phyloP scores from a whole-genome alignment of 2,113 vertebrate species.

The Trochalopteron elliotii region DNA sequence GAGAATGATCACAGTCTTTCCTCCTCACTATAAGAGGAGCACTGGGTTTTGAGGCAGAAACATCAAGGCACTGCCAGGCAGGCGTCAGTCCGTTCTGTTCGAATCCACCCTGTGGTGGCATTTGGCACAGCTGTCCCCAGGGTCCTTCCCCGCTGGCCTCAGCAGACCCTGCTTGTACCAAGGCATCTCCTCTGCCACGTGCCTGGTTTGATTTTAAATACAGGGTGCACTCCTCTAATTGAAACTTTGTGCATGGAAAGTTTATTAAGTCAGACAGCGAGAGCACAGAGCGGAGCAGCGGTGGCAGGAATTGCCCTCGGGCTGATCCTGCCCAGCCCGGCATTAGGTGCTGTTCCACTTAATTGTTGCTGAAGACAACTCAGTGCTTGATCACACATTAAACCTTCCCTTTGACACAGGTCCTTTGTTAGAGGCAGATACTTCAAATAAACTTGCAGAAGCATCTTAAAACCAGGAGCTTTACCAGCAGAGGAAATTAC shows the following conservation, averaged over 20 bases:
- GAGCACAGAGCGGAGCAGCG: background rate
- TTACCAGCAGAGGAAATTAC: background rate
- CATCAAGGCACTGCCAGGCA: background rate
- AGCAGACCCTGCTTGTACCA: rapidly evolving
- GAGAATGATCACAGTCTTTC: rapidly evolving
- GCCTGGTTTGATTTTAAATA: background rate
- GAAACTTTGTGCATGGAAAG: background rate
- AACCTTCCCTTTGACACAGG: background rate
- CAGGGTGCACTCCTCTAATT: background rate
- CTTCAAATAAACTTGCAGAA: background rate
- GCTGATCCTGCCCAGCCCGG: conserved; percentile 2
- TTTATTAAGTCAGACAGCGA: background rate
- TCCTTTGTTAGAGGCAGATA: background rate
- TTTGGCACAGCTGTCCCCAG: rapidly evolving
- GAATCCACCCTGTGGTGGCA: rapidly evolving
- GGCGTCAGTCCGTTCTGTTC: rapidly evolving
- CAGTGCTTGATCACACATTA: background rate
- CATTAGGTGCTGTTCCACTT: conserved; percentile 10
- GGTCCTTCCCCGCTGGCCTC: rapidly evolving
- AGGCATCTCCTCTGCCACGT: rapidly evolving
- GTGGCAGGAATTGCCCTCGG: background rate
- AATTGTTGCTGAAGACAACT: conserved; percentile 27
- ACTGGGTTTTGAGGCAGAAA: background rate
- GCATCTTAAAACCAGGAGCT: background rate
- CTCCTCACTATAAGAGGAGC: background rate